Evolutionary conservation across 2,888 invertebrate species (phyloP).

Genomic region (Nudaria mundana): DNA sequence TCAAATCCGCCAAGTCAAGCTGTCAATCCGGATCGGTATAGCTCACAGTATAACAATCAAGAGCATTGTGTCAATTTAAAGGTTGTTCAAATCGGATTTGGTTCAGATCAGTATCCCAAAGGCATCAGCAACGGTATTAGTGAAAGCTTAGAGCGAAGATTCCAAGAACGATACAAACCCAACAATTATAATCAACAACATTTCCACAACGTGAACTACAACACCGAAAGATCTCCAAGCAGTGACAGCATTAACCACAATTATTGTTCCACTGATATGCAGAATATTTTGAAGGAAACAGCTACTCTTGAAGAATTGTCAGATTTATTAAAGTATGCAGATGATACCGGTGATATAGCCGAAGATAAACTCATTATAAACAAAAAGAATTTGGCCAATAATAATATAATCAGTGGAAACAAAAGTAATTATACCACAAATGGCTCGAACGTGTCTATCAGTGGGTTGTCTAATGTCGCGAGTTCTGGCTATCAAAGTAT

Average conservation of each 20-base stretch:
- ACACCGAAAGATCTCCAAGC: conserved; percentile 69
- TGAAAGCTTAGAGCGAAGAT: conserved; percentile 69
- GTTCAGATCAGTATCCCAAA: conserved; percentile 82
- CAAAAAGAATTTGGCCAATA: conserved; percentile 70
- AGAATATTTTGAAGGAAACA: conserved; percentile 74
- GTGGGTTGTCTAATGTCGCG: conserved; percentile 88
- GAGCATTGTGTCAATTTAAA: conserved; percentile 80
- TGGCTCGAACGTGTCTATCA: conserved; percentile 90
- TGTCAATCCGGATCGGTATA: conserved; percentile 74
- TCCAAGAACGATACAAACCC: conserved; percentile 76
- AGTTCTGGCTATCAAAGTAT: conserved; percentile 95
- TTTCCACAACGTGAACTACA: conserved; percentile 69
- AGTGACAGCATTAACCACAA: conserved; percentile 72
- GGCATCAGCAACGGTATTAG: conserved; percentile 71
- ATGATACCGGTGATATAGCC: conserved; percentile 83
- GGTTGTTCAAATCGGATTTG: conserved; percentile 82
- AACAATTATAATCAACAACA: conserved; percentile 67
- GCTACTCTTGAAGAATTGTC: conserved; percentile 87
- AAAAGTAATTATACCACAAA: conserved; percentile 80
- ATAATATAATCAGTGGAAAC: conserved; percentile 69
- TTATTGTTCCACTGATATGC: conserved; percentile 69
- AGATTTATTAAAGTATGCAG: conserved; percentile 86
- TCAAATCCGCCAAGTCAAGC: conserved; percentile 62
- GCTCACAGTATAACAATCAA: conserved; percentile 77
- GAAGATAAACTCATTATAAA: conserved; percentile 74